phyloP scores from a whole-genome alignment of 2,888 invertebrate genomes.

The Protophormia terraenovae region DNA sequence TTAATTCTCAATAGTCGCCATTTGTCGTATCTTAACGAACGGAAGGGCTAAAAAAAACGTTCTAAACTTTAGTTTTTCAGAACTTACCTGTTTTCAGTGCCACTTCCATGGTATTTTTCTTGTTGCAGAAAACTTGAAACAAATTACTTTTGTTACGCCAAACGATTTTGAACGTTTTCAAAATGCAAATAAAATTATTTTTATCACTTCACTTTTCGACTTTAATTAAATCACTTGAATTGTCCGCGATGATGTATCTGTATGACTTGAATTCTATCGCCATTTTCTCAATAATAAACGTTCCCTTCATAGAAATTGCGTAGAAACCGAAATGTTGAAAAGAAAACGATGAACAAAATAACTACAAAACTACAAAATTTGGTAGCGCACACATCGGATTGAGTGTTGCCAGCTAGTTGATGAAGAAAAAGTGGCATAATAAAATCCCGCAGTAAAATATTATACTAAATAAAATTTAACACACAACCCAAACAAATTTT shows the following conservation, averaged over 20 bases:
- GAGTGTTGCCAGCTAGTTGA: constrained; percentile 12
- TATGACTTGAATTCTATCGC: constrained; percentile 73
- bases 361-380: constrained; percentile 38
- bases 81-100: constrained; percentile 74
- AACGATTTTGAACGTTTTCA: constrained; percentile 48
- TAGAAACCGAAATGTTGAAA: constrained; percentile 9
- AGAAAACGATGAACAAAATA: not conserved
- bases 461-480: too few species aligned
- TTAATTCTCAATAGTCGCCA: constrained; percentile 76
- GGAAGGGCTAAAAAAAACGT: constrained; percentile 70
- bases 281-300: constrained; percentile 73
- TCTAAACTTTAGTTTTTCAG: constrained; percentile 63
- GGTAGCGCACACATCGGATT: not conserved
- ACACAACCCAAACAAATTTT: too few species aligned
- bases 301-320: constrained; percentile 46
- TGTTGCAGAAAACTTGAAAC: constrained; percentile 39
- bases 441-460: not conserved
- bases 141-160: constrained; percentile 67
- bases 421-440: too few species aligned
- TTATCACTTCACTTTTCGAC: constrained; percentile 60
- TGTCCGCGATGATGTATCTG: constrained; percentile 69
- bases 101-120: constrained; percentile 73
- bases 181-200: constrained; percentile 37
- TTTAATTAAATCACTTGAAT: constrained; percentile 70
- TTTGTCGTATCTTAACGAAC: constrained; percentile 74